These are phyloP conservation scores for Oreochromis spilurus DNA, from an alignment of 2,113 vertebrate species.

Conservation along the genomic window DNA sequence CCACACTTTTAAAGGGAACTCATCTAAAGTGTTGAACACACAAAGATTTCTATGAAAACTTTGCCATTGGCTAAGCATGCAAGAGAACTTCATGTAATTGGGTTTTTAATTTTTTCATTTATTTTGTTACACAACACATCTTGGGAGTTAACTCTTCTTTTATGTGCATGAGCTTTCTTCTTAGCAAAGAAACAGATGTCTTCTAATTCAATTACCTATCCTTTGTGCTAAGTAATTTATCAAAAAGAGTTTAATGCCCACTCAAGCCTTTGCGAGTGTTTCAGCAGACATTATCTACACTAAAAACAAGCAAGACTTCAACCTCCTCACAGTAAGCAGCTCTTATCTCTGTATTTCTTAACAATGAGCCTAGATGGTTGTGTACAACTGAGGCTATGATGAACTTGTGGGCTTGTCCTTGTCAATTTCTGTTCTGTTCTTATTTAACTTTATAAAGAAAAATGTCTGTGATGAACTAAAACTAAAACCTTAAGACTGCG, in stretches of 20 bases:
- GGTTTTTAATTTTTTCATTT: fast-evolving
- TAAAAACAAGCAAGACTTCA: neutral
- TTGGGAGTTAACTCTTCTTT: neutral
- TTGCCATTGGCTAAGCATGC: neutral
- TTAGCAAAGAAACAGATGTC: neutral
- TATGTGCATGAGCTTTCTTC: neutral
- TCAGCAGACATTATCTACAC: neutral
- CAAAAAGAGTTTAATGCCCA: neutral
- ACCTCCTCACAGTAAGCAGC: neutral
- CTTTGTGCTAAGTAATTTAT: neutral
- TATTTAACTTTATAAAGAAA: neutral
- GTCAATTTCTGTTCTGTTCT: neutral
- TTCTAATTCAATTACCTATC: neutral
- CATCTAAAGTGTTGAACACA: neutral
- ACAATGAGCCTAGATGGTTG: neutral
- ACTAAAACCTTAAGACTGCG: neutral
- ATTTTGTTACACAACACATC: neutral
- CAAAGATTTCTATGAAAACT: neutral
- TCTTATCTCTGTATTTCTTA: neutral
- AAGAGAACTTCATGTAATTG: neutral
- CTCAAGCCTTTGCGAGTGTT: neutral
- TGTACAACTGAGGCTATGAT: neutral
- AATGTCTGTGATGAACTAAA: neutral
- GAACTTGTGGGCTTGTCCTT: neutral
- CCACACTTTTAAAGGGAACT: neutral